Evolutionary conservation across 2,797 vertebrate species (phyloP).

Genomic region (Garrulus glandarius): DNA sequence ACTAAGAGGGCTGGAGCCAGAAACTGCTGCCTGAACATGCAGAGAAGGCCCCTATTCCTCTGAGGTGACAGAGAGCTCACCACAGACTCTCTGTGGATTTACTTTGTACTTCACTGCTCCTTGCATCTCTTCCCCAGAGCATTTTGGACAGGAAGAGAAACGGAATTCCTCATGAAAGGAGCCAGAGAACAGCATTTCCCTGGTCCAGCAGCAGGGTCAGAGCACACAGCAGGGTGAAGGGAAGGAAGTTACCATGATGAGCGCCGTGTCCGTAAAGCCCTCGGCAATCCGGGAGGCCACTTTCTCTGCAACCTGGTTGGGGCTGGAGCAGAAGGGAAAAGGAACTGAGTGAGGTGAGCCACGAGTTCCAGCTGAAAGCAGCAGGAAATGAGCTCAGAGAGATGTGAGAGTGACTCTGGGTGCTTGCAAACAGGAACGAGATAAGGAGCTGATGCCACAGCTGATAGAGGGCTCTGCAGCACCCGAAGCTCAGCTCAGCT

Average conservation of each 20-base stretch:
- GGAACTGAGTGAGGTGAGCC: background rate
- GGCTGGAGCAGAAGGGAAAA: conserved; percentile 75
- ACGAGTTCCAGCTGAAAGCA: background rate
- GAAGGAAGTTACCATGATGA: conserved; percentile 87
- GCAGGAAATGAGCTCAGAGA: background rate
- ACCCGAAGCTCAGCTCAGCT: background rate
- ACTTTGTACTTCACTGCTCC: background rate
- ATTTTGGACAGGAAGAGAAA: background rate
- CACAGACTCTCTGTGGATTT: background rate
- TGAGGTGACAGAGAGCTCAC: background rate
- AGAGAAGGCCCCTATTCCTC: background rate
- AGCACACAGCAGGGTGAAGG: too few species aligned
- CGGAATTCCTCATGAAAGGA: background rate
- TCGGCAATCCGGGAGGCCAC: conserved; percentile 93
- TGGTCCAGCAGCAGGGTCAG: background rate
- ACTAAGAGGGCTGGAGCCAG: background rate
- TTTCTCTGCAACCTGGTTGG: conserved; percentile 94
- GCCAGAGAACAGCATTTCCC: background rate
- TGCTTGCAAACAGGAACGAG: background rate
- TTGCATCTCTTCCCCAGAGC: background rate
- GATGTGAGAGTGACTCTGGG: background rate
- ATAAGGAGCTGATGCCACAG: background rate
- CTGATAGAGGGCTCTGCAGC: background rate
- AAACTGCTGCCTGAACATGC: background rate
- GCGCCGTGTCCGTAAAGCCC: conserved; percentile 88